phyloP scores from a whole-genome alignment of 2,113 vertebrate genomes.

The Artemisiospiza belli region DNA sequence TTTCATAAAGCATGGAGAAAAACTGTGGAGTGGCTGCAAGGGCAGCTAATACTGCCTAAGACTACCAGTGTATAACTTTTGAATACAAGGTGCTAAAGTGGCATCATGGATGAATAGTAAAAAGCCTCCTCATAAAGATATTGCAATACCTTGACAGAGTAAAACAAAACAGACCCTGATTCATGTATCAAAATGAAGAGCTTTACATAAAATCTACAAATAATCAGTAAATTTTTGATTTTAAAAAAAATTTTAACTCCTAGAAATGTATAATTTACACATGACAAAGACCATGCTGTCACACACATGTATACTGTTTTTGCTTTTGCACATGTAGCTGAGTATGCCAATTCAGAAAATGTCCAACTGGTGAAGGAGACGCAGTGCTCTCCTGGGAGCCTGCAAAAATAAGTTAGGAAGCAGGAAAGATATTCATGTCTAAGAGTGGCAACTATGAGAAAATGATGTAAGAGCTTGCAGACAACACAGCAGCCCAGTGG shows the following conservation, averaged over 20 bases:
- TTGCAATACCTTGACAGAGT: not conserved
- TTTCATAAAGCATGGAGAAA: not conserved
- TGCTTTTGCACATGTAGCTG: not conserved
- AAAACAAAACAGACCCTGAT: not conserved
- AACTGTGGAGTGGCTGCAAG: not conserved
- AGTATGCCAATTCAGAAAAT: not conserved
- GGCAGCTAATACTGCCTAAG: not conserved
- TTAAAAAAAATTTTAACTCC: not conserved
- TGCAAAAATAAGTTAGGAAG: not conserved
- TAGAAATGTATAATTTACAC: not conserved
- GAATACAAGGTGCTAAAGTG: not conserved
- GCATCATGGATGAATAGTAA: not conserved
- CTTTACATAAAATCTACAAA: not conserved
- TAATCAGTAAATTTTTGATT: not conserved
- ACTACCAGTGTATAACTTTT: accelerated
- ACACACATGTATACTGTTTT: not conserved
- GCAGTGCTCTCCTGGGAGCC: accelerated
- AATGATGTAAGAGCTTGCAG: accelerated
- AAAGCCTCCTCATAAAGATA: not conserved
- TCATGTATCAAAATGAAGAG: not conserved
- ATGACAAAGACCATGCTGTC: not conserved
- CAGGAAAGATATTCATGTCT: not conserved
- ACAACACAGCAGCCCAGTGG: not conserved
- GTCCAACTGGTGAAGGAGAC: not conserved
- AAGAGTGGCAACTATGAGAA: not conserved